phyloP scores from a whole-genome alignment of 2,113 vertebrate species.

The Siniperca knerii region DNA sequence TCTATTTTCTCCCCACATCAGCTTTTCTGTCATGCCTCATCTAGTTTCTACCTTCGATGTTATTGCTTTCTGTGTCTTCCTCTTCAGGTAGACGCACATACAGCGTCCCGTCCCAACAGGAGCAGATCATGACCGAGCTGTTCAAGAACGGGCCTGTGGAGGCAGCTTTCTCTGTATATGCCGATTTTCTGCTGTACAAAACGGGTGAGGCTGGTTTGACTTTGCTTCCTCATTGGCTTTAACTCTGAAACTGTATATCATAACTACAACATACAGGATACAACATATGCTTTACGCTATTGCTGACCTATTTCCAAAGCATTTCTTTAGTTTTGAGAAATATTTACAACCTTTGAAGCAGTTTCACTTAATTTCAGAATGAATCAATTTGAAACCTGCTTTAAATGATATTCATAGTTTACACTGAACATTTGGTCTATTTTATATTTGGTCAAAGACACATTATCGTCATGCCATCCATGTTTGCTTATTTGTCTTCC shows the following conservation, averaged over 20 bases:
- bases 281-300: neutral
- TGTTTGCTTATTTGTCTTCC: neutral
- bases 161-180: constrained; percentile 89
- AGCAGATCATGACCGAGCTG: constrained; percentile 93
- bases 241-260: neutral
- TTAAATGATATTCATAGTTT: neutral
- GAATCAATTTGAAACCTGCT: neutral
- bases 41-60: neutral
- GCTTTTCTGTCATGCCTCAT: neutral
- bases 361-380: neutral
- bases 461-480: neutral
- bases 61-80: neutral
- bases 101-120: constrained; percentile 78
- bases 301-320: neutral
- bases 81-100: constrained; percentile 85
- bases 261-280: neutral
- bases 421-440: neutral
- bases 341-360: neutral
- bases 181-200: constrained; percentile 92
- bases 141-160: constrained; percentile 92
- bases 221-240: neutral
- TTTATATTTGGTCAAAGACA: neutral
- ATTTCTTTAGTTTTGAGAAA: neutral
- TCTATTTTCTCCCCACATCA: too few relatives aligned
- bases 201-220: constrained; percentile 81